Evolutionary conservation across 1,140 invertebrate species (phyloP).

Genomic region (Brachionus paranguensis): DNA sequence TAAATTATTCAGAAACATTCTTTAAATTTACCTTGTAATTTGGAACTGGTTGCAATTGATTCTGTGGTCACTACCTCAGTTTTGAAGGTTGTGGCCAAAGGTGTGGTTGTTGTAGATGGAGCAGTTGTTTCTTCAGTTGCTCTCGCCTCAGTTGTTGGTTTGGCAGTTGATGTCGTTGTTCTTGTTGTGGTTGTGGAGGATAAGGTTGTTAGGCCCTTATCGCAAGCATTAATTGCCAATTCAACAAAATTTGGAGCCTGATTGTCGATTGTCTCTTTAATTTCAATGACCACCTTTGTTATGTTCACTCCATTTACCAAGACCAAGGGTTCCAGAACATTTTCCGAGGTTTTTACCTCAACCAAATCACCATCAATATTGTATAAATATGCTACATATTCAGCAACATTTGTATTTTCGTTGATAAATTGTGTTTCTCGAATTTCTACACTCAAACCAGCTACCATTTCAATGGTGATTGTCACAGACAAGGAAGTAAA

Average conservation of each 20-base stretch:
- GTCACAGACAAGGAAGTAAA: not conserved
- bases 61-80: not conserved
- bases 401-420: not conserved
- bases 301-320: not conserved
- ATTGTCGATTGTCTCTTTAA: not conserved
- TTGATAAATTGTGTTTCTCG: not conserved
- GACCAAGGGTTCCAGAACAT: not conserved
- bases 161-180: not conserved
- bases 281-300: not conserved
- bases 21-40: too few relatives aligned
- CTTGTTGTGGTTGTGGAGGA: not conserved
- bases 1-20: too few relatives aligned
- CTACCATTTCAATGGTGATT: not conserved
- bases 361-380: not conserved
- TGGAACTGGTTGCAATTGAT: not conserved
- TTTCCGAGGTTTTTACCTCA: not conserved
- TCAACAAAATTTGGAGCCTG: not conserved
- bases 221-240: not conserved
- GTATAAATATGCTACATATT: not conserved
- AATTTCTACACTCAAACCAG: not conserved
- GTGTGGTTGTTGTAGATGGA: too few relatives aligned
- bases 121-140: not conserved
- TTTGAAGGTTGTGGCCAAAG: too few relatives aligned
- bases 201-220: not conserved
- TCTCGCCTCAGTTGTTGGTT: not conserved